A percentile compares a stretch with the other conserved stretches of the same genome.
Conservation (phyloP, 2,888 invertebrate species). For the Caenorhabditis sp. region DNA sequence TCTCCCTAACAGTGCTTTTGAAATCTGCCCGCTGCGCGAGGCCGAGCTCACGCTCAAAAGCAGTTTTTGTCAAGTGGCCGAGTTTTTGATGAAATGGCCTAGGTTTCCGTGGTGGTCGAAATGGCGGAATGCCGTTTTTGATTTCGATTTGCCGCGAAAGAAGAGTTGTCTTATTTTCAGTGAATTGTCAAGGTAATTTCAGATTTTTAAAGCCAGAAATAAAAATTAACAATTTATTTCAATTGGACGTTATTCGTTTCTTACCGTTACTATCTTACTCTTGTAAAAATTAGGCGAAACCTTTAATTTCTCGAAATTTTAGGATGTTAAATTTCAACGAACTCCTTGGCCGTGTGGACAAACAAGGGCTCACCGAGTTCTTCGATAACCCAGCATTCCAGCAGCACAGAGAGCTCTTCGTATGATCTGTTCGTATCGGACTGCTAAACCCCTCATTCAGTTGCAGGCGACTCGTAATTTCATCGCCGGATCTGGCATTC, state of each 20-base stretch:
- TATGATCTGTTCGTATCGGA: neutral
- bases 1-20: no score
- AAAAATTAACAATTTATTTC: neutral
- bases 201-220: no score
- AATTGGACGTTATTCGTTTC: no score
- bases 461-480: conserved; percentile 29
- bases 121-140: neutral
- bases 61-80: no score
- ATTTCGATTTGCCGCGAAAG: conserved; percentile 8
- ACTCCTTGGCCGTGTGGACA: conserved; percentile 59
- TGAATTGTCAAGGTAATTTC: neutral
- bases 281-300: neutral
- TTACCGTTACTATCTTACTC: neutral
- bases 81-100: neutral
- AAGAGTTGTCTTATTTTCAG: neutral
- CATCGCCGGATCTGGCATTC: conserved; percentile 40
- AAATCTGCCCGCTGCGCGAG: no score
- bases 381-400: conserved; percentile 13
- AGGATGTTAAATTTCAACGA: conserved; percentile 56
- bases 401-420: neutral
- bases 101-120: no score
- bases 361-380: conserved; percentile 21
- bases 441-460: neutral
- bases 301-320: neutral
- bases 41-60: no score